Conservation (phyloP, 2,888 invertebrate genomes). For the Drosophila putrida region DNA sequence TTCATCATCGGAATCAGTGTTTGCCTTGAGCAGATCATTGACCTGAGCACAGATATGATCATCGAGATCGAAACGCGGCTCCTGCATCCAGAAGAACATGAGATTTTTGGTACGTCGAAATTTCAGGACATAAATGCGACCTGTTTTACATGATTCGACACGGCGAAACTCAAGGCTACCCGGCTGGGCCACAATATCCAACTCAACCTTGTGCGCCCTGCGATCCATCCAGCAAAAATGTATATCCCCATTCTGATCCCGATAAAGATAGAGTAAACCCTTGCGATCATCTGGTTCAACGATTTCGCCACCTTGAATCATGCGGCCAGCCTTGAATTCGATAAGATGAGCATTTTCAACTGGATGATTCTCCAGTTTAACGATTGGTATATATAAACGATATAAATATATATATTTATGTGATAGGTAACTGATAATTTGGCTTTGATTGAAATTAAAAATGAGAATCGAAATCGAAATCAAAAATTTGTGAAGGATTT, state of each 20-base stretch:
- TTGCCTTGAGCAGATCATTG: constrained; percentile 92
- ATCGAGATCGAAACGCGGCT: constrained; percentile 96
- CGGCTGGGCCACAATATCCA: constrained; percentile 98
- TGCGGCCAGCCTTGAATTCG: constrained; percentile 98
- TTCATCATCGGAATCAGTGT: constrained; percentile 87
- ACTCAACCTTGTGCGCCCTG: constrained; percentile 92
- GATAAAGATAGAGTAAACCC: constrained; percentile 97
- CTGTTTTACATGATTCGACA: constrained; percentile 97
- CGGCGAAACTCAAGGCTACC: constrained; percentile 98
- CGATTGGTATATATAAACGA: background rate
- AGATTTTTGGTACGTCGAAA: constrained; percentile 96
- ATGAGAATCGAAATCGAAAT: background rate
- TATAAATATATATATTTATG: background rate
- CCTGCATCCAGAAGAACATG: constrained; percentile 99
- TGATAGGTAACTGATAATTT: background rate
- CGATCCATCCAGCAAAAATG: constrained; percentile 99
- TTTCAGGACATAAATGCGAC: constrained; percentile 96
- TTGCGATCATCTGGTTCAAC: constrained; percentile 97
- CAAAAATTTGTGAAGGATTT: constrained; percentile 3
- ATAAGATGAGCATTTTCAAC: constrained; percentile 88
- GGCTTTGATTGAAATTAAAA: background rate
- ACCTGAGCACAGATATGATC: constrained; percentile 95
- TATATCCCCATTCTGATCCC: constrained; percentile 97
- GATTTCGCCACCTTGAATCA: constrained; percentile 94
- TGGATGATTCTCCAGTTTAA: constrained; percentile 25